A percentile compares a stretch with the other conserved stretches of the same genome.
These are phyloP conservation scores for Chaenogobius annularis DNA, from an alignment of 2,113 vertebrate genomes.

Conservation along the genomic window DNA sequence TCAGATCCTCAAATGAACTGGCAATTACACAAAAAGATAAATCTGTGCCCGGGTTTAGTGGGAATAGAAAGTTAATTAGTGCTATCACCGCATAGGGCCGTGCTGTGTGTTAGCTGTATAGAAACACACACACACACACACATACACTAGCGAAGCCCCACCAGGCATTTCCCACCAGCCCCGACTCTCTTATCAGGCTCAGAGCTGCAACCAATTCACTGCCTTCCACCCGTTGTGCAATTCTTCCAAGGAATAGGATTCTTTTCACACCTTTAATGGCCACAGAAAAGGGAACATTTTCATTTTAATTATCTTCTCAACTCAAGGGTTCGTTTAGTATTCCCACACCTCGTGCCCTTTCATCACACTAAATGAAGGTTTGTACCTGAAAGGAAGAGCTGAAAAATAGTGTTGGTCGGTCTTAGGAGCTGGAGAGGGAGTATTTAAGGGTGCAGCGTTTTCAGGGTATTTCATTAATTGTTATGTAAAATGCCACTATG, in stretches of 20 bases:
- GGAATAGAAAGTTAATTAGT: slow-evolving; percentile 55
- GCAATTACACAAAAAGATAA: slow-evolving; percentile 58
- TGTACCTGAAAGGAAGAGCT: slow-evolving; percentile 47
- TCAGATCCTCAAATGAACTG: slow-evolving; percentile 59
- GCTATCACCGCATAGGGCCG: slow-evolving; percentile 36
- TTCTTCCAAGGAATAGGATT: slow-evolving; percentile 72
- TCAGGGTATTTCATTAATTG: slow-evolving; percentile 18
- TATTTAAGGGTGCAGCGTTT: slow-evolving; percentile 40
- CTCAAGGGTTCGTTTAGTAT: slow-evolving; percentile 66
- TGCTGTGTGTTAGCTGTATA: slow-evolving; percentile 19
- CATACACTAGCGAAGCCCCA: slow-evolving; percentile 29
- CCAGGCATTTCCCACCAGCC: slow-evolving; percentile 35
- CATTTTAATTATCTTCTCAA: slow-evolving; percentile 77
- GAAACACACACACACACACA: slow-evolving; percentile 13
- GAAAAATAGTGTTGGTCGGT: slow-evolving; percentile 22
- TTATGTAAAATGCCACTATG: too few species aligned
- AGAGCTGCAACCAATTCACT: slow-evolving; percentile 40
- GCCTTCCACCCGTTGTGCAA: slow-evolving; percentile 56
- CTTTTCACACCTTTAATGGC: slow-evolving; percentile 75
- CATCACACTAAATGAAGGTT: slow-evolving; percentile 58
- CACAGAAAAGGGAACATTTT: slow-evolving; percentile 74
- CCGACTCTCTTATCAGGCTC: slow-evolving; percentile 62
- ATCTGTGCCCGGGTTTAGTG: slow-evolving; percentile 53
- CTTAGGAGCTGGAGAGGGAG: slow-evolving; percentile 30
- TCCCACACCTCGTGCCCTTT: slow-evolving; percentile 59